These are phyloP conservation scores for Reinhardtius hippoglossoides DNA, from an alignment of 2,113 vertebrate species.

Conservation along the genomic window DNA sequence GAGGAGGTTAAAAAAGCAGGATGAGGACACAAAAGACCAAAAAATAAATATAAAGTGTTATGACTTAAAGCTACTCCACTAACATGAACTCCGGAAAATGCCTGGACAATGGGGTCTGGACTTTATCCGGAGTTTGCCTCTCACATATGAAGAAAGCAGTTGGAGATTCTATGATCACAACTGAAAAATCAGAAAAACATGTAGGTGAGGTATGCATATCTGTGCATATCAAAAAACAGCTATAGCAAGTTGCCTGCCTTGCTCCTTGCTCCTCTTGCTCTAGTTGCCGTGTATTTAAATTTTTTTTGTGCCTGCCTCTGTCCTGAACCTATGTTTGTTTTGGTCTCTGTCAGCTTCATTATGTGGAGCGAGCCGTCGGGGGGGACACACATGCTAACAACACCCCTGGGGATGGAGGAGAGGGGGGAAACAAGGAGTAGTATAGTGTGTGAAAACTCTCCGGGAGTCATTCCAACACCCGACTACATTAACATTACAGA, in stretches of 20 bases:
- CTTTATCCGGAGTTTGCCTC: no score
- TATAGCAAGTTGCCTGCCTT: constrained; percentile 10
- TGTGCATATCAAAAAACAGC: background rate
- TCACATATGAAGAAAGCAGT: no score
- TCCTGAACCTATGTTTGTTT: constrained; percentile 73
- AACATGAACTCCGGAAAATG: no score
- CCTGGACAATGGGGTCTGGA: no score
- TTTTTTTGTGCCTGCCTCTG: constrained; percentile 24
- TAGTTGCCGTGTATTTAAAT: background rate
- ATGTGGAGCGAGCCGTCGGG: constrained; percentile 65
- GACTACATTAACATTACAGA: constrained; percentile 59
- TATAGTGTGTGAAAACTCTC: constrained; percentile 63
- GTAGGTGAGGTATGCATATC: no score
- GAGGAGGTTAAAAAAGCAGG: background rate
- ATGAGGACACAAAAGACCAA: constrained; percentile 23
- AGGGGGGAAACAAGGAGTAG: background rate
- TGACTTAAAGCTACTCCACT: constrained; percentile 6
- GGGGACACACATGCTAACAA: constrained; percentile 67
- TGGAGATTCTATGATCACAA: no score
- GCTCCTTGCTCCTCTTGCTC: constrained; percentile 32
- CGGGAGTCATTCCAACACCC: constrained; percentile 69
- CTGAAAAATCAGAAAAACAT: no score
- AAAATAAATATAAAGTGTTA: background rate
- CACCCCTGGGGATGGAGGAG: constrained; percentile 57
- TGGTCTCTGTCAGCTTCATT: constrained; percentile 74